These are phyloP conservation scores for Chrosomus eos DNA, from an alignment of 2,797 vertebrate genomes.

Conservation along the genomic window DNA sequence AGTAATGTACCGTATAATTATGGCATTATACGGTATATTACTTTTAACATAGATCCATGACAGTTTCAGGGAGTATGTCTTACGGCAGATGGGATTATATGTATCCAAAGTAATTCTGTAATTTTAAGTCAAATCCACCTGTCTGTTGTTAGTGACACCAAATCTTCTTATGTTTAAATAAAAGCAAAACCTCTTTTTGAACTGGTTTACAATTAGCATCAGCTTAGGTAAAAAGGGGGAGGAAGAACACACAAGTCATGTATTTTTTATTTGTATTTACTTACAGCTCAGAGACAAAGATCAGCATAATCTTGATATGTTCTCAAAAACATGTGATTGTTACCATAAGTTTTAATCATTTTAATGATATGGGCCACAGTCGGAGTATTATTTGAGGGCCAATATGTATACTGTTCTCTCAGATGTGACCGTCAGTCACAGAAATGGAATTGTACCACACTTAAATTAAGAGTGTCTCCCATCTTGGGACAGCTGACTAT, in stretches of 20 bases:
- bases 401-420: conserved; percentile 59
- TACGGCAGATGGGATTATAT: background rate
- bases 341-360: background rate
- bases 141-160: background rate
- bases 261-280: background rate
- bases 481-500: conserved; percentile 83
- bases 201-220: background rate
- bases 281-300: background rate
- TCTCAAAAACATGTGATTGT: background rate
- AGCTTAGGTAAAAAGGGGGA: background rate
- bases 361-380: background rate
- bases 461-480: conserved; percentile 60
- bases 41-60: too few relatives aligned
- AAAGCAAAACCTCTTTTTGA: background rate
- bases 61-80: too few relatives aligned
- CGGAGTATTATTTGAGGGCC: background rate
- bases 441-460: conserved; percentile 59
- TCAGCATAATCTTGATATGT: background rate
- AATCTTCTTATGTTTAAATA: background rate
- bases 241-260: background rate
- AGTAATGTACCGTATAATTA: background rate
- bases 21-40: too few relatives aligned
- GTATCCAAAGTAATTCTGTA: background rate
- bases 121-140: background rate
- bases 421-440: conserved; percentile 80